Evolutionary conservation across 2,113 vertebrate species (phyloP), one percentile per base, ranked within the genome.

Genomic region (Nannospalax galili): DNA sequence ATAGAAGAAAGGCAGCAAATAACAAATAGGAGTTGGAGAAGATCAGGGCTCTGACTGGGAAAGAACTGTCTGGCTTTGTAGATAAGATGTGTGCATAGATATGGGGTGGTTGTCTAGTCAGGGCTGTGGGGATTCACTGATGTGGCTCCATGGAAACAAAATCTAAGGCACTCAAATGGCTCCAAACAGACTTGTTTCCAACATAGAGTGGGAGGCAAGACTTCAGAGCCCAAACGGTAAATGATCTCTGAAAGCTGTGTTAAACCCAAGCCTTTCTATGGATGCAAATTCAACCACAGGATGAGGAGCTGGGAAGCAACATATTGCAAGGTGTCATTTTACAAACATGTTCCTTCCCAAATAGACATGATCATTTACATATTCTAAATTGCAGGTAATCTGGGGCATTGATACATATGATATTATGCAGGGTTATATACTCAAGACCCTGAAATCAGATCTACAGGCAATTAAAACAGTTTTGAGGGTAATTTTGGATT

Each of bases 21-120:
- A 90, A 69, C 52, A 85, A 42, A 62, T 30, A 88, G 20, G 40
- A 82, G 86, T 93, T 92, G n/a, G 45, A 65, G 84, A 96, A 79
- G 30, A 52, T 42, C 24, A 32, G 37, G 28, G 10, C 3, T 82
- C 19, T 69, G 30, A 2, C 16, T 72, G 28, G 40, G 64, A 85
- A 93, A 86, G 70, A 62, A 16, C 28, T n/a, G 19, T 64, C 20
- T 82, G 79, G 1, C 40, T 86, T 74, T 90, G 37, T 72, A 67
- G 19, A 69, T 86, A 26, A 48, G 58, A 35, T 32, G 12, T 64
- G 24, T 40, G 10, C 16, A 48, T 24, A 62, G 67, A 60, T 20
- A 24, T 0, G n/a, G n/a, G n/a, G n/a, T 0, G 20, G 24, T 69
- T 92, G 91, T 37, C 7, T 87, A 69, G 7, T 69, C 42, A 78